Percentiles rank a stretch among this genome's conserved stretches.
These are phyloP conservation scores for Girardia tigrina DNA, from an alignment of 2,888 invertebrate species.

Conservation along the genomic window DNA sequence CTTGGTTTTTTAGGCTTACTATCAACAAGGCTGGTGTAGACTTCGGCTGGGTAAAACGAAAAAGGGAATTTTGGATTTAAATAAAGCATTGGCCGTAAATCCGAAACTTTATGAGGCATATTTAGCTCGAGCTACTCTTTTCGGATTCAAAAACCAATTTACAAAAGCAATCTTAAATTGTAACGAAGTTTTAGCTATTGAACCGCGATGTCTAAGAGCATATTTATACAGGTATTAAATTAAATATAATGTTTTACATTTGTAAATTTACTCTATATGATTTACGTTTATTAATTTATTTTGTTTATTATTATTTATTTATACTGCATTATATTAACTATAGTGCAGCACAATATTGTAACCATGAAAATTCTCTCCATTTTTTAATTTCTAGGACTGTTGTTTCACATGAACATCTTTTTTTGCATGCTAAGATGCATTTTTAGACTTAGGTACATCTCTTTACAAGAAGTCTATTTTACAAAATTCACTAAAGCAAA, in stretches of 20 bases:
- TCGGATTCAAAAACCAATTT: conserved; percentile 44
- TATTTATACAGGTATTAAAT: conserved; percentile 49
- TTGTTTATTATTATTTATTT: too few relatives aligned
- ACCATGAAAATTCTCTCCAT: too few relatives aligned
- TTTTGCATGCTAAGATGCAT: too few relatives aligned
- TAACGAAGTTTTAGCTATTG: conserved; percentile 49
- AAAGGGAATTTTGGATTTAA: conserved; percentile 49
- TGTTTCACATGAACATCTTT: too few relatives aligned
- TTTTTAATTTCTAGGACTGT: too few relatives aligned
- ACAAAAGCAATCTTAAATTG: conserved; percentile 51
- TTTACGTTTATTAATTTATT: too few relatives aligned
- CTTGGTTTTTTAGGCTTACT: conserved; percentile 44
- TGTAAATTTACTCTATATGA: too few relatives aligned
- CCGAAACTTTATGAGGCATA: conserved; percentile 48
- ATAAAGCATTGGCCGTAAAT: conserved; percentile 47
- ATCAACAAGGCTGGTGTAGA: conserved; percentile 43
- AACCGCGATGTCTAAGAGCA: conserved; percentile 47
- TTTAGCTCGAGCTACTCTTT: conserved; percentile 48
- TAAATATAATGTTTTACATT: not conserved
- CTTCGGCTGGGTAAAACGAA: conserved; percentile 41
- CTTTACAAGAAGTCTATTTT: too few relatives aligned
- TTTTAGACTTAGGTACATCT: too few relatives aligned
- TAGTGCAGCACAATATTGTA: not conserved
- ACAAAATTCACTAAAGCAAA: not conserved
- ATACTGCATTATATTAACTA: not conserved